Base-by-base conservation (phyloP, 2,888 invertebrate genomes). In the Malachius bipustulatus region DNA sequence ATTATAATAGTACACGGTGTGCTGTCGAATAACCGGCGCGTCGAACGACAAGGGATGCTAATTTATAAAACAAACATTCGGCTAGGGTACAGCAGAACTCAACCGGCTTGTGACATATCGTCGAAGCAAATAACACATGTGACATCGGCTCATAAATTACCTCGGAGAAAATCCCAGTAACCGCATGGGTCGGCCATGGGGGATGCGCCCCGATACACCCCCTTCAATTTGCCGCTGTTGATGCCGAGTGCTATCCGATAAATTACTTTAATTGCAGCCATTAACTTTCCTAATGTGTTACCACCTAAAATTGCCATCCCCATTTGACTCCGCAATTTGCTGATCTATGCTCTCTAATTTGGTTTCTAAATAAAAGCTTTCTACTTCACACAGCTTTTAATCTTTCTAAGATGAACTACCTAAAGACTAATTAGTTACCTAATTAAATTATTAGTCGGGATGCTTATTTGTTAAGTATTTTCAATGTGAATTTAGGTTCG, bases 91-190 rank as follows among this genome's bases (percentile, higher is more conserved):
- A 6, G 24, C 24, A 19, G 47, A 48, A 50, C 47, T 48, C 43
- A 40, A 42, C 46, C 44, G 45, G 42, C 45, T 41, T 44, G 48
- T 51, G 50, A 52, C 52, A 49, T 49, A 52, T 52, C 52, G 47
- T 45, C 38, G 46, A 47, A 42, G 46, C 46, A 46, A 49, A 51
- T 44, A 48, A 48, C 48, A 49, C 48, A 50, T 52, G 49, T 52
- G 48, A 42, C 48, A 45, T 41, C 40, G 47, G 38, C 48, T 48
- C 47, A 54, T 52, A 57, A 57, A 57, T 57, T 58, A 55, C 49
- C 24, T 51, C 55, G 49, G 47, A 52, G 53, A 55, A 57, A 58
- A 55, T 55, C 54, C 56, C 49, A 47, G 51, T 50, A 52, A 58
- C 56, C 58, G 51, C 57, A 56, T 50, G 50, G 54, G 52, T 50